Evolutionary conservation across 2,797 vertebrate species (phyloP).

Genomic region (Schizopygopsis pylzovi): DNA sequence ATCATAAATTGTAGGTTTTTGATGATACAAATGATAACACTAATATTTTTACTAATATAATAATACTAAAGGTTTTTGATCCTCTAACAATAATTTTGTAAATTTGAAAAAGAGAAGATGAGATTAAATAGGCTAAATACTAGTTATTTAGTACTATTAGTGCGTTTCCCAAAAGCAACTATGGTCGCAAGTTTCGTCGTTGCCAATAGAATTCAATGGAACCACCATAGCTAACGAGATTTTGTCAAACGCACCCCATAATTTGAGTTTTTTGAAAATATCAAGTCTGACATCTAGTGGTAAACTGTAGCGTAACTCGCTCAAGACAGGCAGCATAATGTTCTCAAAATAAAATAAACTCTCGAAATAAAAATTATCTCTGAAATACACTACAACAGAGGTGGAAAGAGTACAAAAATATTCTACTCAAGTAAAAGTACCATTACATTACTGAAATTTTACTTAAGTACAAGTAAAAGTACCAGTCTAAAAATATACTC

Average conservation of each 20-base stretch:
- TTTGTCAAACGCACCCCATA: too few relatives aligned
- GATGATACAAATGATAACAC: not conserved
- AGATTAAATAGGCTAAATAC: not conserved
- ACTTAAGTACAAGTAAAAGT: too few relatives aligned
- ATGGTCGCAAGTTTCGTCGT: too few relatives aligned
- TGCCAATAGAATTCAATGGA: too few relatives aligned
- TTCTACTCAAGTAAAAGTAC: too few relatives aligned
- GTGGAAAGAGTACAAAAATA: too few relatives aligned
- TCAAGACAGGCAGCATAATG: not conserved
- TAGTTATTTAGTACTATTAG: not conserved
- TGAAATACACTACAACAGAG: not conserved
- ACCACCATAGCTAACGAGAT: too few relatives aligned
- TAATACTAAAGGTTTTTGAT: not conserved
- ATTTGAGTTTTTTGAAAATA: not conserved
- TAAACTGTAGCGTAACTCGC: not conserved
- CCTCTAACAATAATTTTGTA: not conserved
- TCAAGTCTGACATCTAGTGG: not conserved
- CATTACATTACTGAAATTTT: too few relatives aligned
- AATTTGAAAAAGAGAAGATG: not conserved
- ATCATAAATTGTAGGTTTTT: not conserved
- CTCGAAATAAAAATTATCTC: not conserved
- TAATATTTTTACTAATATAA: not conserved
- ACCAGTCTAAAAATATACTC: too few relatives aligned
- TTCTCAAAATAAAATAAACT: not conserved
- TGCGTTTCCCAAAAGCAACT: too few relatives aligned